Evolutionary conservation across 2,888 invertebrate species (phyloP), one percentile per base, ranked within the genome.

Genomic region (Sarcophaga subvicina): DNA sequence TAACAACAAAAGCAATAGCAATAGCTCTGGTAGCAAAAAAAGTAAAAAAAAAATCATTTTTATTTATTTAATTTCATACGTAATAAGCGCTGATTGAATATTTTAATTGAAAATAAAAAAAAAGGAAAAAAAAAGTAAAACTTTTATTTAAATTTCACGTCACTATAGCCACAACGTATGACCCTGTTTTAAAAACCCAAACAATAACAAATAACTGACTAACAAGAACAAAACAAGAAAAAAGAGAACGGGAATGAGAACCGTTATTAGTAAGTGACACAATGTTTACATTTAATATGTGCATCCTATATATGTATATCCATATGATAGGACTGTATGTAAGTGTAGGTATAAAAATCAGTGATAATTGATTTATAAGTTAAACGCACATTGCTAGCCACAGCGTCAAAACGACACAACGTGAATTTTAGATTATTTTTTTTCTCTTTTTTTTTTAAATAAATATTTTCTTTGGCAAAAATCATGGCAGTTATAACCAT

Each of bases 291-390:
- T 10, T 37, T 37, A 2, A 10, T 37, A 10, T 37, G 37, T 37
- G 37, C 37, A 37, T 37, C 3, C 37, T 37, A 6, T 37, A 27
- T 27, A 27, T 0, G 4, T 5, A 37, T 37, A 37, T 37, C 10
- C 37, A 37, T 37, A 37, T 37, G 37, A 37, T 37, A 37, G 37
- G 8, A 27, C 4, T 6, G 1, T 37, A 6, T 37, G 6, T 37
- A 37, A 37, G 37, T 37, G 37, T 37, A 6, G 6, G 62, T 69
- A 20, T 49, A 3, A 20, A 70, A 69, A 22, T 59, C 63, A 64
- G 64, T 71, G 80, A 25, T 80, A 84, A 84, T 80, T 80, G 83
- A 84, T 80, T 84, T 84, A 84, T 79, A 70, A 64, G 59, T 59
- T 22, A 60, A 79, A 79, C 37, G 75, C 72, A 67, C 71, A 80